Base-by-base conservation (phyloP, 2,888 invertebrate genomes). In the Harpalus rubripes region DNA sequence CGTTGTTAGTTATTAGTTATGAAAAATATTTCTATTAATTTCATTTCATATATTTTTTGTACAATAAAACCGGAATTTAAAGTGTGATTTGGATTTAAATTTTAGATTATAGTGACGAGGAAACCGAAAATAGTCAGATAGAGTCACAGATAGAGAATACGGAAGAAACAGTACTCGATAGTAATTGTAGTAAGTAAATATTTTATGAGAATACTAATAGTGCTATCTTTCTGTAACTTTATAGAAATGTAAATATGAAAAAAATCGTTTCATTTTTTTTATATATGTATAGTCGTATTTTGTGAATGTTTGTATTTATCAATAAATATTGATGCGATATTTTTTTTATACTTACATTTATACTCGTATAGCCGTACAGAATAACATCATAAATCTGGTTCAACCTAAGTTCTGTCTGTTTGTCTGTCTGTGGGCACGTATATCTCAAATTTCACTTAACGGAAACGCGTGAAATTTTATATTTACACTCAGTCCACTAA, bases 91-190 rank as follows among this genome's bases (percentile, higher is more conserved):
- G 44, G 44, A 10, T 44, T 44, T 44, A 44, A 44, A 44, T 44
- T 44, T 44, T 44, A 44, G 44, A 44, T 44, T 44, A 44, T 44
- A 44, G 44, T 44, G 44, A 44, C 5, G 44, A 44, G 44, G 44
- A 44, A 44, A 44, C 10, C 7, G 44, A 44, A 44, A 44, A 44
- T 44, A 44, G 44, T 44, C 44, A 44, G 44, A 44, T 44, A 44
- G 44, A 44, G 44, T 44, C 44, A 44, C 44, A 44, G 44, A 44
- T 44, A 44, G 8, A 44, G 44, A 44, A 44, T 44, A 44, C 44
- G 44, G 44, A 44, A 44, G 44, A 44, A 44, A 44, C 44, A 44
- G 44, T 44, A 44, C 44, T 44, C 44, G 44, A 44, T 44, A 44
- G 10, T 44, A 44, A 44, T 44, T 44, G 44, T 44, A 44, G 22